phyloP scores from a whole-genome alignment of 2,888 invertebrate species.

The Megalurothrips usitatus region DNA sequence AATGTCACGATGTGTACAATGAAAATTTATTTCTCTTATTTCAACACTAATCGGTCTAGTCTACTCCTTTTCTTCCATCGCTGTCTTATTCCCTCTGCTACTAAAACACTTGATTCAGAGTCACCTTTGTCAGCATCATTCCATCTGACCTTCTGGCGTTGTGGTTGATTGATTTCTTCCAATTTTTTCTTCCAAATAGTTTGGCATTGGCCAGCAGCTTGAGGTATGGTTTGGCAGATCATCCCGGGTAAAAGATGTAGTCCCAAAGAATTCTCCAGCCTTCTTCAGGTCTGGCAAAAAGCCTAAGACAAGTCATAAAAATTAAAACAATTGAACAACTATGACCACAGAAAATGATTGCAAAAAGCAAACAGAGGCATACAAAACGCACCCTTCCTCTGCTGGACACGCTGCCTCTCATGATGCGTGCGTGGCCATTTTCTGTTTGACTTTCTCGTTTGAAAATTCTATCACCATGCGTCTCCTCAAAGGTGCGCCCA shows the following conservation, averaged over 20 bases:
- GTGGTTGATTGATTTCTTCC: constrained; percentile 33
- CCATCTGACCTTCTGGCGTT: not conserved
- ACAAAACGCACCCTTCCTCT: constrained; percentile 68
- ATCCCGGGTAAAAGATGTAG: constrained; percentile 97
- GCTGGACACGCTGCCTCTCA: constrained; percentile 90
- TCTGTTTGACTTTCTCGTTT: constrained; percentile 67
- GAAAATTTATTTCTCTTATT: too few species aligned
- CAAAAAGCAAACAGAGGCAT: too few species aligned
- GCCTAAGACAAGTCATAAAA: constrained; percentile 31
- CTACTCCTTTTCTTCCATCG: not conserved
- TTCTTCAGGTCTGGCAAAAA: constrained; percentile 67
- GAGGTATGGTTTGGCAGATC: constrained; percentile 91
- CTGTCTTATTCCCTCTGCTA: not conserved
- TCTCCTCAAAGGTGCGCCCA: constrained; percentile 91
- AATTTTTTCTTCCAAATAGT: constrained; percentile 77
- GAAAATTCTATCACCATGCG: constrained; percentile 70
- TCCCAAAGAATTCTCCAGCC: constrained; percentile 99
- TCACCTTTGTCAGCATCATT: not conserved
- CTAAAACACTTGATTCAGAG: not conserved
- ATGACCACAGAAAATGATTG: constrained; percentile 28
- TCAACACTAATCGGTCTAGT: too few species aligned
- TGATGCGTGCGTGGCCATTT: constrained; percentile 93
- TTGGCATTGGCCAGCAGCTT: constrained; percentile 94
- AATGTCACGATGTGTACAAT: too few species aligned
- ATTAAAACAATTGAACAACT: not conserved